Evolutionary conservation across 1,140 invertebrate species (phyloP).

Genomic region (Aphaenogaster ashmeadi): DNA sequence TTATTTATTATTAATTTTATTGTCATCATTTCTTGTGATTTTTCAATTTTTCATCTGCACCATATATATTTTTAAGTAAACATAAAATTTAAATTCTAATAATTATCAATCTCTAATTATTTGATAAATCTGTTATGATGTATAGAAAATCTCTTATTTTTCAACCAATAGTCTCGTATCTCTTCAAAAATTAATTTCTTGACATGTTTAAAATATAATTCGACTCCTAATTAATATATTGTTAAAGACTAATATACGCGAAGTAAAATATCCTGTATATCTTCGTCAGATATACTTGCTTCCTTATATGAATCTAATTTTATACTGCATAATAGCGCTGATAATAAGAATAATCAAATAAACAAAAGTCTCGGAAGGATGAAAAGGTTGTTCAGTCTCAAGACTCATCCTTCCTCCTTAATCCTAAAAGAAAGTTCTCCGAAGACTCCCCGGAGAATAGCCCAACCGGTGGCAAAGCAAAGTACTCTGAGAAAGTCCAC

Average conservation of each 20-base stretch:
- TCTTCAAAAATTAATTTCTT: too few species aligned
- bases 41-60: too few species aligned
- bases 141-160: too few species aligned
- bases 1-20: too few species aligned
- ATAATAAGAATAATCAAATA: conserved; percentile 7
- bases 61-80: too few species aligned
- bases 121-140: too few species aligned
- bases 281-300: background rate
- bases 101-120: too few species aligned
- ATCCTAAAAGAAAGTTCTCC: conserved; percentile 55
- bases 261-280: background rate
- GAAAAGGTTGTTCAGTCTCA: conserved; percentile 32
- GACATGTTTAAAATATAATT: too few species aligned
- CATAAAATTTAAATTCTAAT: too few species aligned
- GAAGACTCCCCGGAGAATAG: conserved; percentile 34
- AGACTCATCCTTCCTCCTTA: conserved; percentile 42
- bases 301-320: background rate
- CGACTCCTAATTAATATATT: background rate
- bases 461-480: conserved; percentile 41
- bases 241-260: background rate
- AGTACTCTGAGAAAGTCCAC: conserved; percentile 47
- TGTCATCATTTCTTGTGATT: too few species aligned
- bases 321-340: background rate
- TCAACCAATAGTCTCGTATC: too few species aligned
- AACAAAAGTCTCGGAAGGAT: conserved; percentile 38